Conservation (phyloP, 1,140 invertebrate genomes). For the Scaptomyza montana region DNA sequence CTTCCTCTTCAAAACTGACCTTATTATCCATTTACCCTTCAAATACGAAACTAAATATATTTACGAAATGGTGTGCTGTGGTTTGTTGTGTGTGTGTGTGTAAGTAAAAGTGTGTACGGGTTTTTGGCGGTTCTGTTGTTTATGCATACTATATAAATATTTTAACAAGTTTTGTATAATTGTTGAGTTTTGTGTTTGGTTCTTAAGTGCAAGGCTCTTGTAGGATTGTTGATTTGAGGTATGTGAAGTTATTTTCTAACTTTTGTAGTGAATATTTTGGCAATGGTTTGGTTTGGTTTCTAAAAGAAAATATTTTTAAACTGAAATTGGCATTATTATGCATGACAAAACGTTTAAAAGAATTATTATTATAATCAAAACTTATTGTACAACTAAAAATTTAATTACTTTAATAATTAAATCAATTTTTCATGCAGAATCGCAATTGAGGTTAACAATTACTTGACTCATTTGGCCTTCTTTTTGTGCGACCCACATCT, state of each 20-base stretch:
- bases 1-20: neutral
- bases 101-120: slow-evolving; percentile 10
- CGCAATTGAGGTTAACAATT: no score
- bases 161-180: neutral
- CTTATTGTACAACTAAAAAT: neutral
- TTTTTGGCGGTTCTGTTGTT: slow-evolving; percentile 6
- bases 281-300: slow-evolving; percentile 6
- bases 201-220: slow-evolving; percentile 1
- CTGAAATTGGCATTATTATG: no score
- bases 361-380: neutral
- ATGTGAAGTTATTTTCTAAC: slow-evolving; percentile 25
- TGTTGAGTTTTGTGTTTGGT: slow-evolving; percentile 20
- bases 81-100: slow-evolving; percentile 12
- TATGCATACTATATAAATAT: neutral
- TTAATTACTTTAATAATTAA: slow-evolving; percentile 8
- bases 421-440: neutral
- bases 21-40: neutral
- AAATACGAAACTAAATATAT: neutral
- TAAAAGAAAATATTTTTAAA: no score
- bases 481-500: slow-evolving; percentile 13
- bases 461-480: no score
- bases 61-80: slow-evolving; percentile 4
- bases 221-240: slow-evolving; percentile 36
- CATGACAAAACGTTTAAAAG: neutral
- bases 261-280: neutral